Percentiles rank a stretch among this genome's conserved stretches.
These are phyloP conservation scores for Habroteleia sp. DNA, from an alignment of 2,888 invertebrate species.

Conservation along the genomic window DNA sequence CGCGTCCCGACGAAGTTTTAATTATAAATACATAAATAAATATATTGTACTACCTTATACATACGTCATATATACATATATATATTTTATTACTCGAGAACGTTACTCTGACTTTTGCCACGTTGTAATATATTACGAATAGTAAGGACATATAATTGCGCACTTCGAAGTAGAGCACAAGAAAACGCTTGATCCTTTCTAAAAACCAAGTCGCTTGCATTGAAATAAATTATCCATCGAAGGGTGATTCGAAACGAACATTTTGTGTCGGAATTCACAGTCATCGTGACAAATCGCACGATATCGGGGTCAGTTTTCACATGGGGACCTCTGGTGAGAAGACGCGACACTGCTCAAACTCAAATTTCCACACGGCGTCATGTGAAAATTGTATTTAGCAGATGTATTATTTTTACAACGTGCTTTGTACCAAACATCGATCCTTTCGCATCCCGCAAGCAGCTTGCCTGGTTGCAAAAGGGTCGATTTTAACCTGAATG, in stretches of 20 bases:
- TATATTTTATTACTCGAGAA: conserved; percentile 58
- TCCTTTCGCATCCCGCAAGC: conserved; percentile 12
- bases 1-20: conserved; percentile 13
- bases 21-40: conserved; percentile 33
- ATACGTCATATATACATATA: conserved; percentile 38
- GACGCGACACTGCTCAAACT: conserved; percentile 38
- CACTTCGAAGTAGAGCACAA: conserved; percentile 41
- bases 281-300: conserved; percentile 8
- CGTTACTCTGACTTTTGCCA: conserved; percentile 54
- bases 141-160: conserved; percentile 28
- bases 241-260: conserved; percentile 24
- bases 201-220: conserved; percentile 45
- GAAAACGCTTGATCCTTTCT: conserved; percentile 48
- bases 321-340: conserved; percentile 9
- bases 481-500: conserved; percentile 7
- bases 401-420: conserved; percentile 56
- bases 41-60: conserved; percentile 46
- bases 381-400: conserved; percentile 49
- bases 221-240: conserved; percentile 7
- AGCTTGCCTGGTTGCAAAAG: conserved; percentile 19
- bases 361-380: conserved; percentile 29
- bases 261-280: conserved; percentile 23
- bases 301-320: conserved; percentile 34
- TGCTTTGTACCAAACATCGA: conserved; percentile 44
- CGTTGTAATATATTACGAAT: conserved; percentile 36